Base-by-base conservation (phyloP, 2,113 vertebrate species). In the Puntigrus tetrazona region DNA sequence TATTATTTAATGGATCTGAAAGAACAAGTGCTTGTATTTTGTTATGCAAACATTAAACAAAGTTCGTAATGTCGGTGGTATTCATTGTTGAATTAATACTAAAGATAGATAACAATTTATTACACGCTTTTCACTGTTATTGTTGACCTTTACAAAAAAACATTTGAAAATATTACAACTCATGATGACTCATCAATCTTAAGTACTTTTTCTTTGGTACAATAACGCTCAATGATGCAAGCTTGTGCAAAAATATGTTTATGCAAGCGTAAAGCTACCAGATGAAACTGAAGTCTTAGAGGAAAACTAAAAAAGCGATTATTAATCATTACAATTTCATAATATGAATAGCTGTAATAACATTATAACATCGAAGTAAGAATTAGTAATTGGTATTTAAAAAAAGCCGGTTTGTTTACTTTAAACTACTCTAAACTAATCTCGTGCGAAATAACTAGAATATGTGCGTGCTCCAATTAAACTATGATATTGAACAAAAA, bases 381-480 rank as follows among this genome's bases (percentile, higher is more conserved):
- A 67, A 14, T 0, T 16, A 45, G 31, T 31, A 9, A 50, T 75
- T 18, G 20, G 7, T 50, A n/a, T n/a, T n/a, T n/a, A n/a, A n/a
- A 20, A 18, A 50, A 45, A 50, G 1, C 38, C 11, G 45, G 41
- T 41, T 38, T 27, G 52, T 41, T 13, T 45, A 2, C 47, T 77
- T 20, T n/a, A 41, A 43, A 61, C 36, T 20, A 20, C 6, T 47
- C 27, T 65, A 50, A 74, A 25, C 38, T 8, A 77, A 13, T 65
- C 16, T 65, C 78, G 78, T 43, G 63, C 52, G 41, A 34, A 50
- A 27, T 50, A 10, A 4, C 78, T n/a, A n/a, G 25, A 20, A 38
- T 67, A 25, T n/a, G 22, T n/a, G 61, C 72, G n/a, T 36, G 27
- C 11, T 43, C 67, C 55, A 63, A 78, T 84, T 84, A 78, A 78